A percentile compares a stretch with the other conserved stretches of the same genome.
Conservation (phyloP, 2,113 vertebrate species). For the Gymnorhina tibicen region DNA sequence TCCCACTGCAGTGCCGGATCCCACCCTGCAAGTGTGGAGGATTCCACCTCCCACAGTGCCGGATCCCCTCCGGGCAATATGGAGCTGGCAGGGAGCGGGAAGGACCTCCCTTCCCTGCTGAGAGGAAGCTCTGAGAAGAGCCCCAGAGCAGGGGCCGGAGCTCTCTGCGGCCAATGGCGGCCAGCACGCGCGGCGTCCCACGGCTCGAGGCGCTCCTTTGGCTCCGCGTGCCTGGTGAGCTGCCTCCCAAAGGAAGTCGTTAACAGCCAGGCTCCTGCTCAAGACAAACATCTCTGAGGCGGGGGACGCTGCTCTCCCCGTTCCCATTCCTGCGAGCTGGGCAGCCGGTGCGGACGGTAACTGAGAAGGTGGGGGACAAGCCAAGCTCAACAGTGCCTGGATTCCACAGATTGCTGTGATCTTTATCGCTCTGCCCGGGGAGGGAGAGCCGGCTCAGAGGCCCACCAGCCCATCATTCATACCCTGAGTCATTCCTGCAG, state of each 20-base stretch:
- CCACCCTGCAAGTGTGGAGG: neutral
- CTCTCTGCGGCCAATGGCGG: neutral
- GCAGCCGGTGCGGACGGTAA: neutral
- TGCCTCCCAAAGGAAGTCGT: neutral
- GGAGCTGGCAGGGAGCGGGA: fast-evolving
- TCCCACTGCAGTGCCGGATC: fast-evolving
- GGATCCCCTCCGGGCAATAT: fast-evolving
- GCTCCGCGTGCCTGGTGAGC: neutral
- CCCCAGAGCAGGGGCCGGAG: neutral
- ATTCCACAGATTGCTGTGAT: conserved; percentile 34
- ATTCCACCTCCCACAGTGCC: fast-evolving
- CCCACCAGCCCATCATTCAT: neutral
- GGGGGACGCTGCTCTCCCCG: neutral
- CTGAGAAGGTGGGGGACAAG: neutral
- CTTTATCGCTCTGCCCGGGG: neutral
- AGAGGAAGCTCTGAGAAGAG: neutral
- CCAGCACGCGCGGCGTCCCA: fast-evolving
- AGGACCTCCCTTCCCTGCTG: neutral
- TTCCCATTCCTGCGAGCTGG: neutral
- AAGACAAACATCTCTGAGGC: conserved; percentile 16
- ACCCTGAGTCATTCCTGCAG: neutral
- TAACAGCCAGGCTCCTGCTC: conserved; percentile 1
- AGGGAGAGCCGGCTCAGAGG: neutral
- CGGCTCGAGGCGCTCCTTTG: fast-evolving
- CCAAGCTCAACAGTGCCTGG: neutral